phyloP scores from a whole-genome alignment of 1,140 invertebrate genomes.

The Hypothenemus hampei region DNA sequence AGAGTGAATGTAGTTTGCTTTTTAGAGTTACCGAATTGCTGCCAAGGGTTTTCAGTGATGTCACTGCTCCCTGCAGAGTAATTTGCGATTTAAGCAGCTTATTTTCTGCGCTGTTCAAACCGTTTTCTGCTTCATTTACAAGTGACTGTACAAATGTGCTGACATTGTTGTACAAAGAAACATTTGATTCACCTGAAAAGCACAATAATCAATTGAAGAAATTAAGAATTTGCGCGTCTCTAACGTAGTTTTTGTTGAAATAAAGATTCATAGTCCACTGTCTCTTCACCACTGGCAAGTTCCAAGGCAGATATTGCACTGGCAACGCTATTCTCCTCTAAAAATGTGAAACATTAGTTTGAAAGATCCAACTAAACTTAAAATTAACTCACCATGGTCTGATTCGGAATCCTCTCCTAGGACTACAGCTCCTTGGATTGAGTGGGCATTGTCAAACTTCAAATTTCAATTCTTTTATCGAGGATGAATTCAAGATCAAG shows the following conservation, averaged over 20 bases:
- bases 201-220: slow-evolving; percentile 9
- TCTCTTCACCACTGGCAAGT: slow-evolving; percentile 12
- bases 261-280: slow-evolving; percentile 34
- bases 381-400: slow-evolving; percentile 35
- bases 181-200: slow-evolving; percentile 39
- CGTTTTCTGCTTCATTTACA: slow-evolving; percentile 34
- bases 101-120: slow-evolving; percentile 36
- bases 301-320: slow-evolving; percentile 35
- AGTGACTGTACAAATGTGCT: slow-evolving; percentile 31
- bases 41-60: slow-evolving; percentile 36
- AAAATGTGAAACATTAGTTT: not conserved
- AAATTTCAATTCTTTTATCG: not conserved
- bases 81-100: slow-evolving; percentile 41
- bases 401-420: slow-evolving; percentile 45
- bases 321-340: slow-evolving; percentile 30
- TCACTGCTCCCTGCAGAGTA: slow-evolving; percentile 39
- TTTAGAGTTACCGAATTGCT: slow-evolving; percentile 37
- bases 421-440: slow-evolving; percentile 40
- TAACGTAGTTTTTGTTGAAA: slow-evolving; percentile 41
- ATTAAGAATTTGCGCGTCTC: slow-evolving; percentile 10
- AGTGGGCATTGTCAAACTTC: slow-evolving; percentile 18
- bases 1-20: slow-evolving; percentile 38
- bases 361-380: not conserved
- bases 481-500: not conserved
- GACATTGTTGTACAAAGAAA: slow-evolving; percentile 31